Evolutionary conservation across 1,140 invertebrate genomes (phyloP).

Genomic region (Danaus plexippus): DNA sequence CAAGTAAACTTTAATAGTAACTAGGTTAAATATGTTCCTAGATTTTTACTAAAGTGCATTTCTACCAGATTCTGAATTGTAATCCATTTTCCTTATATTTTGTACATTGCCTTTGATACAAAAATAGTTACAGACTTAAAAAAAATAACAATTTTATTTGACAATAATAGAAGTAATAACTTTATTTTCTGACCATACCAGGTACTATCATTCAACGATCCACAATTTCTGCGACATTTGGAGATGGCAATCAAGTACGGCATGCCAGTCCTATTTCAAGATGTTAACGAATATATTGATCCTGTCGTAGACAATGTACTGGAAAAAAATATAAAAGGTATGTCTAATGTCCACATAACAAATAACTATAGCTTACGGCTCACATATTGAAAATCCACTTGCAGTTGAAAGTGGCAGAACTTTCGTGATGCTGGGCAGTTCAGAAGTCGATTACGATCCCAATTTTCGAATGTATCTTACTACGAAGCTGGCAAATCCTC

Average conservation of each 20-base stretch:
- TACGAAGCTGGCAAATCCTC: conserved; percentile 90
- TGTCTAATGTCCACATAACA: conserved; percentile 2
- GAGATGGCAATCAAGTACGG: conserved; percentile 92
- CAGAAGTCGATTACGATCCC: conserved; percentile 90
- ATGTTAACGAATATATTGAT: conserved; percentile 93
- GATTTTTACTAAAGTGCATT: too few relatives aligned
- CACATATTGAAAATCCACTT: background rate
- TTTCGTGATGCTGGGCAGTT: conserved; percentile 87
- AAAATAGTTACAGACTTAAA: background rate
- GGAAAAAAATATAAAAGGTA: conserved; percentile 89
- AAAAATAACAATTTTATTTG: background rate
- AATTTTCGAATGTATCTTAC: conserved; percentile 90
- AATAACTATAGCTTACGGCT: background rate
- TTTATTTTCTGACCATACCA: conserved; percentile 20
- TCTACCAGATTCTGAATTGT: too few relatives aligned
- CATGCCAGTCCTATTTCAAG: conserved; percentile 87
- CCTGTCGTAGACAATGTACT: conserved; percentile 90
- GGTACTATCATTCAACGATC: conserved; percentile 85
- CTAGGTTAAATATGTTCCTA: too few relatives aligned
- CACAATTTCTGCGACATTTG: conserved; percentile 87
- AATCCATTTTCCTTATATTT: too few relatives aligned
- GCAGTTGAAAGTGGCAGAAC: conserved; percentile 78
- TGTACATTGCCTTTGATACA: background rate
- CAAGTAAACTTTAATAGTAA: too few relatives aligned
- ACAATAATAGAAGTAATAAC: background rate